These are phyloP conservation scores for Larimichthys crocea DNA, from an alignment of 2,113 vertebrate species.

Conservation along the genomic window DNA sequence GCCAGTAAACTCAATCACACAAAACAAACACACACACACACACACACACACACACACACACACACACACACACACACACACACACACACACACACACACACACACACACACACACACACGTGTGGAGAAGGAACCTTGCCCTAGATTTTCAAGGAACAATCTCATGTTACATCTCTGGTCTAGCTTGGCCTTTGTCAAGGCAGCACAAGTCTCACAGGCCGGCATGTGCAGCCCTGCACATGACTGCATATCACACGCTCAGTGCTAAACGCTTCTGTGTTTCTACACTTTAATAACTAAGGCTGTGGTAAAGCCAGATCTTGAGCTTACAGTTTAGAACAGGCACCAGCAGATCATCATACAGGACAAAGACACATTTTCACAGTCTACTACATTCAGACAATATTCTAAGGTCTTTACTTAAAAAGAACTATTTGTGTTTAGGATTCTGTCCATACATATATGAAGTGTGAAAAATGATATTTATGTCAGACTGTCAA, in stretches of 20 bases:
- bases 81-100: conserved; percentile 5
- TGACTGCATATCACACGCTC: not conserved
- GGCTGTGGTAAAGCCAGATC: not conserved
- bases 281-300: not conserved
- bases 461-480: too few species aligned
- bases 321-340: not conserved
- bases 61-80: not conserved
- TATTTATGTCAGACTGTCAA: not conserved
- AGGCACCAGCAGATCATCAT: not conserved
- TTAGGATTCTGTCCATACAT: not conserved
- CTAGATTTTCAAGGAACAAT: conserved; percentile 77
- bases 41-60: conserved; percentile 24
- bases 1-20: too few species aligned
- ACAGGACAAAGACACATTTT: not conserved
- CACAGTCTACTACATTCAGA: not conserved
- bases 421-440: not conserved
- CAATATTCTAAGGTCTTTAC: not conserved
- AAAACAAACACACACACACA: conserved; percentile 4
- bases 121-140: conserved; percentile 83
- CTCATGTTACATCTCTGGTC: conserved; percentile 76
- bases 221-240: conserved; percentile 23
- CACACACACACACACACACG: conserved; percentile 42
- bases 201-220: conserved; percentile 49
- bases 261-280: not conserved
- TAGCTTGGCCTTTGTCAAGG: conserved; percentile 51